Percentiles rank a stretch among this genome's conserved stretches.
phyloP scores from a whole-genome alignment of 2,797 vertebrate species.

The Manis pentadactyla region DNA sequence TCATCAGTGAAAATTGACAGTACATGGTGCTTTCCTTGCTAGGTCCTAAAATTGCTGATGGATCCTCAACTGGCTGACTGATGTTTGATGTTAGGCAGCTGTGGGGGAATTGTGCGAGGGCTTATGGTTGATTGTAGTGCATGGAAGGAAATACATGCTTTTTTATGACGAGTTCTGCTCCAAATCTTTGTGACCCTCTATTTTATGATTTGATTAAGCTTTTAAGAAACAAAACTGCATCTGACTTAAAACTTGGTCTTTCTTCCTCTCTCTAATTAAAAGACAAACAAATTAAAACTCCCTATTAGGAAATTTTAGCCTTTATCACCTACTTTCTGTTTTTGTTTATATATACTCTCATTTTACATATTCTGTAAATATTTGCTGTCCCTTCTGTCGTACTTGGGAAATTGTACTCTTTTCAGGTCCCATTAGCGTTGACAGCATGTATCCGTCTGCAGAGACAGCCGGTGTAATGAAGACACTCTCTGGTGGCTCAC shows the following conservation, averaged over 20 bases:
- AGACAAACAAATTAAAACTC: constrained; percentile 20
- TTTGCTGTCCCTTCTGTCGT: not conserved
- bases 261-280: constrained; percentile 42
- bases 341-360: not conserved
- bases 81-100: constrained; percentile 36
- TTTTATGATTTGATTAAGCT: constrained; percentile 15
- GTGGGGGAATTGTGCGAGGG: not conserved
- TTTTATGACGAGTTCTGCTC: not conserved
- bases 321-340: not conserved
- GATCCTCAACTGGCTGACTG: constrained; percentile 19
- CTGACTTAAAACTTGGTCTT: not conserved
- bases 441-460: not conserved
- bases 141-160: not conserved
- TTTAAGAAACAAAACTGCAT: not conserved
- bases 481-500: not conserved
- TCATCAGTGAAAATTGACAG: not conserved
- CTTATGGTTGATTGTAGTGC: not conserved
- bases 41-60: constrained; percentile 36
- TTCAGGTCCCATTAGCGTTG: not conserved
- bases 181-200: not conserved
- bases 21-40: not conserved
- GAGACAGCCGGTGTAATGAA: not conserved
- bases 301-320: not conserved
- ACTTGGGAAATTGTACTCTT: not conserved
- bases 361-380: constrained; percentile 24